Conservation (phyloP, 1,140 invertebrate species). For the Holcopasites calliopsidis region DNA sequence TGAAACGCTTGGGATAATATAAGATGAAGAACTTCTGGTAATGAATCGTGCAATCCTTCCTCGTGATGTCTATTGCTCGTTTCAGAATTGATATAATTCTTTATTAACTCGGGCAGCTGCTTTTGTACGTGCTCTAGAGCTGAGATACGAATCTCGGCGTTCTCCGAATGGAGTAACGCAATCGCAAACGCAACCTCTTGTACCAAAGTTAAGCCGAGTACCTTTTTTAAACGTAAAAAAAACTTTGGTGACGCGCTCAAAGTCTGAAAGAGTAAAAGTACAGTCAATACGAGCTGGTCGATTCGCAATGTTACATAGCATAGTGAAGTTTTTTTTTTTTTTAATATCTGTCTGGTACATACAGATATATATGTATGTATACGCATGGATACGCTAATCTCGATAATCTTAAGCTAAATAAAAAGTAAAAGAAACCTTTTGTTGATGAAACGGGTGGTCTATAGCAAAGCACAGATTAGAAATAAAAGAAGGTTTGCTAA, state of each 20-base stretch:
- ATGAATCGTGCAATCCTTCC: slow-evolving; percentile 92
- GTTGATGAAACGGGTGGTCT: slow-evolving; percentile 84
- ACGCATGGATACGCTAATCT: neutral
- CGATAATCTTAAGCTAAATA: slow-evolving; percentile 32
- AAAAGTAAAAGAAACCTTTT: slow-evolving; percentile 78
- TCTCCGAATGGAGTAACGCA: slow-evolving; percentile 89
- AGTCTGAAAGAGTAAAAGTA: slow-evolving; percentile 80
- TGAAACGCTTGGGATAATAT: slow-evolving; percentile 85
- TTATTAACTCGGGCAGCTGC: slow-evolving; percentile 91
- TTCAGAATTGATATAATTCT: slow-evolving; percentile 90
- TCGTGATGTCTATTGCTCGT: slow-evolving; percentile 83
- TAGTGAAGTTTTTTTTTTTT: slow-evolving; percentile 1
- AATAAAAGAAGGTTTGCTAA: slow-evolving; percentile 87
- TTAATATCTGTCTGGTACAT: neutral
- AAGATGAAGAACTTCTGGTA: slow-evolving; percentile 92
- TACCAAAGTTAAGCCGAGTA: slow-evolving; percentile 89
- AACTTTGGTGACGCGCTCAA: slow-evolving; percentile 88
- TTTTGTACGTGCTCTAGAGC: slow-evolving; percentile 89
- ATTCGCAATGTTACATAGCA: neutral
- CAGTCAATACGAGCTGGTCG: slow-evolving; percentile 14
- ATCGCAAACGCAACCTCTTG: slow-evolving; percentile 95
- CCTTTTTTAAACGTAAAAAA: slow-evolving; percentile 89
- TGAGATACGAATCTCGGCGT: slow-evolving; percentile 85
- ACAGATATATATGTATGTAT: neutral
- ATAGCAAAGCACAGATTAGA: slow-evolving; percentile 90